A percentile compares a stretch with the other conserved stretches of the same genome.
Conservation (phyloP, 2,888 invertebrate species). For the Macrophya alboannulata region DNA sequence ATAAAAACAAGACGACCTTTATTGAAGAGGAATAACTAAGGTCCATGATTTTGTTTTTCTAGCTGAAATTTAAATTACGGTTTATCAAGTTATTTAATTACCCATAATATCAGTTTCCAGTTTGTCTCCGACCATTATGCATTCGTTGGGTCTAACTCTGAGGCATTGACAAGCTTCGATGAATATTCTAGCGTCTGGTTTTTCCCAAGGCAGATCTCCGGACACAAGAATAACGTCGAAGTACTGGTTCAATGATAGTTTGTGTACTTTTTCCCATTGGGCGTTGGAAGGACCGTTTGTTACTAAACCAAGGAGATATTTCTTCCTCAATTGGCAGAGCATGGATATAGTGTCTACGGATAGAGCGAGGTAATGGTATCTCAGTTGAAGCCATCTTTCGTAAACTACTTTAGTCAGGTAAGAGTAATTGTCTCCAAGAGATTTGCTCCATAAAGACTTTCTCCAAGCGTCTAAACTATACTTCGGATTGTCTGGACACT, state of each 20-base stretch:
- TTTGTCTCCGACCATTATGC: conserved; percentile 94
- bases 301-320: conserved; percentile 90
- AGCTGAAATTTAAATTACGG: background rate
- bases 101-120: conserved; percentile 91
- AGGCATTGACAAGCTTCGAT: conserved; percentile 90
- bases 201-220: conserved; percentile 93
- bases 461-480: conserved; percentile 90
- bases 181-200: conserved; percentile 92
- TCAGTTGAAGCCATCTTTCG: conserved; percentile 89
- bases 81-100: conserved; percentile 60
- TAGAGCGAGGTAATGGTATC: conserved; percentile 89
- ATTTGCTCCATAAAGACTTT: conserved; percentile 89
- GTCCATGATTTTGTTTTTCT: background rate
- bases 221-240: conserved; percentile 92
- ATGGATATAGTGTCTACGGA: conserved; percentile 87
- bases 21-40: background rate
- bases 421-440: conserved; percentile 88
- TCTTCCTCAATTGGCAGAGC: conserved; percentile 86
- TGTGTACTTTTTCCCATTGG: conserved; percentile 94
- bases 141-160: conserved; percentile 87
- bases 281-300: conserved; percentile 93
- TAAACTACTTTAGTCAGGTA: conserved; percentile 89
- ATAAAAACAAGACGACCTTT: background rate
- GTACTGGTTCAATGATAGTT: conserved; percentile 86
- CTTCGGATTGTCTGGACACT: conserved; percentile 90